Evolutionary conservation across 2,888 invertebrate genomes (phyloP), one percentile per base, ranked within the genome.

Genomic region (Aphidius colemani): DNA sequence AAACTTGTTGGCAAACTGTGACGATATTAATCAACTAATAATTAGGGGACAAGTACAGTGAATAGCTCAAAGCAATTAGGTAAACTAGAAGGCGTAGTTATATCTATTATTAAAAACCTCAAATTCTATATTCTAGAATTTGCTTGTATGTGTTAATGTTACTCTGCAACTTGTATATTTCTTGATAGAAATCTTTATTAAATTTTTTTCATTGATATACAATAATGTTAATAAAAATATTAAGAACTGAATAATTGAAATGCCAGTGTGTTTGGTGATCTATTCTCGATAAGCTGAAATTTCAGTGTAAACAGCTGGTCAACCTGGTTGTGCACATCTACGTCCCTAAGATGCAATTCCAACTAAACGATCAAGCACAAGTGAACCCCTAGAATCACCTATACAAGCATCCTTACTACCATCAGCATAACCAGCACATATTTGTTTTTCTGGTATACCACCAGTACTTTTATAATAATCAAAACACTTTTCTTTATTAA

Each of bases 351-450:
- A 78, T 4, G 75, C 75, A 44, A 79, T 30, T 8, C 78, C 78
- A 56, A 71, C 72, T 0, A 72, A 72, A 10, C 70, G 65, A 39
- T 57, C n/a, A 11, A 78, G 64, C 44, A 66, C 65, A 9, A 74
- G 59, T 0, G 78, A 77, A 5, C 77, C 74, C 43, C 78, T 77
- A 0, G 78, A 78, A 60, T 78, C 78, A 59, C 76, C 77, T 5
- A 71, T 70, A 57, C 78, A 78, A 3, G 75, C 48, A 57, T 75
- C 75, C 8, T 71, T 85, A 13, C 88, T 88, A 3, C 88, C 89
- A 65, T 83, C 79, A 3, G 83, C 76, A 1, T 76, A 77, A 0
- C 87, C 88, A 6, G 89, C 89, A 72, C 89, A 89, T 7, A 88
- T 84, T 5, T 81, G 83, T 0, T 84, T 82, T 2, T 77, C 73